Evolutionary conservation across 2,888 invertebrate genomes (phyloP), one percentile per base, ranked within the genome.

Genomic region (Euplexia lucipara): DNA sequence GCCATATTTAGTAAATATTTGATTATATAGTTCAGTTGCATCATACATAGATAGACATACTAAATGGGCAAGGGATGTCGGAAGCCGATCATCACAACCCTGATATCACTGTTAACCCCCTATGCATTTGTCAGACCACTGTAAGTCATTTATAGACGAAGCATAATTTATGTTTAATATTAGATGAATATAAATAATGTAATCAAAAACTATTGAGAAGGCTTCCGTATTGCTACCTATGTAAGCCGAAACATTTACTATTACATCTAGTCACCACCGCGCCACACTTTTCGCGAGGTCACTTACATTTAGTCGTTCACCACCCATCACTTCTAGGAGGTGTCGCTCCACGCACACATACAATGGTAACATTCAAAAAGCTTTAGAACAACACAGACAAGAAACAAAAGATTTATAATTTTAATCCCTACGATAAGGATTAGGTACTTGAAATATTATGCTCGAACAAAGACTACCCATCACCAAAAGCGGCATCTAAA

Each of bases 211-310:
- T 71, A 73, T 70, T 72, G 51, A 45, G 44, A 72, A 75, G 74
- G 68, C 67, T 65, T 76, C 68, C 59, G 39, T 69, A 57, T 73
- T 60, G 77, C 75, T 78, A 81, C 72, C 70, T 73, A 80, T 78
- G 68, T 72, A 58, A 76, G 82, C 76, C 48, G 58, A 67, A 68
- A 70, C 49, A 72, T 74, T 77, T 41, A 61, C 70, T 78, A 78
- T 65, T 70, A 81, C 48, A 61, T 68, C 81, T 78, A 71, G 51
- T 64, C 57, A 70, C 56, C 69, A 66, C 58, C 60, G 57, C 54
- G 60, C 52, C 53, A 47, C 47, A 51, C 47, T 54, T 45, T 8
- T n/a, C n/a, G 16, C 32, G 6, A 16, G 53, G 22, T 61, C 57
- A 48, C 52, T 22, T 51, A 69, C 69, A 69, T 58, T 70, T 70